Percentiles rank a stretch among this genome's conserved stretches.
These are phyloP conservation scores for Myodes glareolus DNA, from an alignment of 2,113 vertebrate species.

Conservation along the genomic window DNA sequence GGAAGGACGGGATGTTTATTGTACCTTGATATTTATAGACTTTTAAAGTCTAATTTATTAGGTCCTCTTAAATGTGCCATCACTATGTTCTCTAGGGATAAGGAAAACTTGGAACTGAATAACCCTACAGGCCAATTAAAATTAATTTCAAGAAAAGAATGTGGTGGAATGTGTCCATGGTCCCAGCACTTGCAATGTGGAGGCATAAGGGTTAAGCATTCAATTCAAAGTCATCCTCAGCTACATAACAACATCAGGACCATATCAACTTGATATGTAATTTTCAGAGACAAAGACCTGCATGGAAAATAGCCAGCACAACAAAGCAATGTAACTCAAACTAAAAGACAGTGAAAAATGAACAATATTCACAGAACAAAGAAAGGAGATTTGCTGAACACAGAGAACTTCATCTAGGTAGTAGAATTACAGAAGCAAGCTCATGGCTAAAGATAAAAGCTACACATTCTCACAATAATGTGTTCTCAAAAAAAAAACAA, in stretches of 20 bases:
- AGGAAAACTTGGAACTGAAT: constrained; percentile 34
- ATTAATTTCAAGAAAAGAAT: not conserved
- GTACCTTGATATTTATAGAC: constrained; percentile 49
- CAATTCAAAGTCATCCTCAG: not conserved
- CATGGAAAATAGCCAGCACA: not conserved
- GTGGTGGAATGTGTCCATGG: not conserved
- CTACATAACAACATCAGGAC: not conserved
- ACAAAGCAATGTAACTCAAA: not conserved
- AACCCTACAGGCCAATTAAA: constrained; percentile 48
- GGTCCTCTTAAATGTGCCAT: not conserved
- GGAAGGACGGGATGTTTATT: constrained; percentile 29
- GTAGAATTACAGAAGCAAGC: not conserved
- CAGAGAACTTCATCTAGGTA: not conserved
- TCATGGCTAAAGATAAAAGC: constrained; percentile 43
- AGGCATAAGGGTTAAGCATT: not conserved
- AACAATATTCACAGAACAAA: not conserved
- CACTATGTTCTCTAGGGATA: constrained; percentile 22
- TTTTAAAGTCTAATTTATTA: constrained; percentile 50
- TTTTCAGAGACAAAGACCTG: constrained; percentile 29
- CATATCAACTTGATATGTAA: not conserved
- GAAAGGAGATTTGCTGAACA: not conserved
- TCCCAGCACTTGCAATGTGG: not conserved
- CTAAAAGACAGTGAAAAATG: not conserved
- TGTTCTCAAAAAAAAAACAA: constrained; percentile 33
- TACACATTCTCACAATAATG: constrained; percentile 50